These are phyloP conservation scores for Castor canadensis DNA, from an alignment of 2,113 vertebrate genomes.

Conservation along the genomic window DNA sequence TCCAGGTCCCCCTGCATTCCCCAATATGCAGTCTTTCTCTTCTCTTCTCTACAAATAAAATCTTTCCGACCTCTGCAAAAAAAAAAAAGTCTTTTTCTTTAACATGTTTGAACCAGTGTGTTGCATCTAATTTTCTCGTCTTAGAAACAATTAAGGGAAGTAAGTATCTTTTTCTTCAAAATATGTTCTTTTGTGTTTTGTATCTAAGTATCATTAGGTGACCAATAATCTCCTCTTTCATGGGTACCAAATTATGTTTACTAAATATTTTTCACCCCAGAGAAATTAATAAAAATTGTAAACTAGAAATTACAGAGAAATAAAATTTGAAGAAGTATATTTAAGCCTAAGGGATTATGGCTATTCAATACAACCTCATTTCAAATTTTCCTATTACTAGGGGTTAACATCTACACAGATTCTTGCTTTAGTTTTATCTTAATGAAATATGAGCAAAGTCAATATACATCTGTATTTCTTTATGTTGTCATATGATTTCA, in stretches of 20 bases:
- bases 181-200: not conserved
- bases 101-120: not conserved
- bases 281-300: not conserved
- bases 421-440: not conserved
- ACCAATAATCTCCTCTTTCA: not conserved
- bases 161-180: slow-evolving; percentile 5
- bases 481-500: not conserved
- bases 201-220: not conserved
- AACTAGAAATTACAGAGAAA: not conserved
- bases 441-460: not conserved
- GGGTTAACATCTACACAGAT: not conserved
- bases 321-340: not conserved
- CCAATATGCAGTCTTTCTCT: too few species aligned
- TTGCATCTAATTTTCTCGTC: slow-evolving; percentile 33
- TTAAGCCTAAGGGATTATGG: not conserved
- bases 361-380: not conserved
- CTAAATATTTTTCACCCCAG: slow-evolving; percentile 14
- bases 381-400: not conserved
- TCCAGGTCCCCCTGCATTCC: too few species aligned
- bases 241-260: slow-evolving; percentile 8
- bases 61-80: too few species aligned
- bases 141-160: slow-evolving; percentile 37
- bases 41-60: too few species aligned
- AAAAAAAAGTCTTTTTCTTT: too few species aligned
- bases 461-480: slow-evolving; percentile 17